A percentile compares a stretch with the other conserved stretches of the same genome.
These are phyloP conservation scores for Cyrtorhinus lividipennis DNA, from an alignment of 1,140 invertebrate genomes.

Conservation along the genomic window DNA sequence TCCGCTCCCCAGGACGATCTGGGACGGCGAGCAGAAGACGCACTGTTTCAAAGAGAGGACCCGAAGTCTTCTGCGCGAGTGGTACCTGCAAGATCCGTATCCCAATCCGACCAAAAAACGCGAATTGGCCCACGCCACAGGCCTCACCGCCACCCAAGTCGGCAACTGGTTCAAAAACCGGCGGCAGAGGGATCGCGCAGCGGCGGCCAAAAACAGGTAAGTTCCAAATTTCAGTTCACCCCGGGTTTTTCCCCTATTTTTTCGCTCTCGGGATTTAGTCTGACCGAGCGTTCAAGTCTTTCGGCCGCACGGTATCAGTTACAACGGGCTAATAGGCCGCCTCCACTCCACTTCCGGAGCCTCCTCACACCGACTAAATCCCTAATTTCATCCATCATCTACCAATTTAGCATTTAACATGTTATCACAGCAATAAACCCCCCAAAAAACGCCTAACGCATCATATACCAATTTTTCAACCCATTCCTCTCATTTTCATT, in stretches of 20 bases:
- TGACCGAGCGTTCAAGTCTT: conserved; percentile 17
- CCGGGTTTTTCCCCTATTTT: too few relatives aligned
- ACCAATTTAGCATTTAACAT: too few relatives aligned
- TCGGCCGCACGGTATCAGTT: neutral
- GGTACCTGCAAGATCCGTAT: conserved; percentile 99
- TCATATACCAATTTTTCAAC: too few relatives aligned
- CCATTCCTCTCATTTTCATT: too few relatives aligned
- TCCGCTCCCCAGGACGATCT: conserved; percentile 92
- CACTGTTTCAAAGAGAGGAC: conserved; percentile 99
- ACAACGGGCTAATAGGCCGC: neutral
- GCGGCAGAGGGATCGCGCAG: conserved; percentile 91
- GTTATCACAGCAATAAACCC: too few relatives aligned
- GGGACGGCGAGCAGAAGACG: conserved; percentile 99
- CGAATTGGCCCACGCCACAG: conserved; percentile 92
- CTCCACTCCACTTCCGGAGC: too few relatives aligned
- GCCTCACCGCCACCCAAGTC: conserved; percentile 96
- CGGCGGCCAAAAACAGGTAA: conserved; percentile 96
- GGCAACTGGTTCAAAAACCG: conserved; percentile 99
- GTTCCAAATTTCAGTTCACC: neutral
- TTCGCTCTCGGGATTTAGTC: too few relatives aligned
- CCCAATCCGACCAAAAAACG: conserved; percentile 98
- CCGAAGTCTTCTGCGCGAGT: conserved; percentile 82
- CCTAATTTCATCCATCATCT: too few relatives aligned
- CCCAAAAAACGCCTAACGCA: too few relatives aligned
- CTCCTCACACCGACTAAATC: too few relatives aligned